Conservation (phyloP, 2,113 vertebrate genomes). For the Centropristis striata region DNA sequence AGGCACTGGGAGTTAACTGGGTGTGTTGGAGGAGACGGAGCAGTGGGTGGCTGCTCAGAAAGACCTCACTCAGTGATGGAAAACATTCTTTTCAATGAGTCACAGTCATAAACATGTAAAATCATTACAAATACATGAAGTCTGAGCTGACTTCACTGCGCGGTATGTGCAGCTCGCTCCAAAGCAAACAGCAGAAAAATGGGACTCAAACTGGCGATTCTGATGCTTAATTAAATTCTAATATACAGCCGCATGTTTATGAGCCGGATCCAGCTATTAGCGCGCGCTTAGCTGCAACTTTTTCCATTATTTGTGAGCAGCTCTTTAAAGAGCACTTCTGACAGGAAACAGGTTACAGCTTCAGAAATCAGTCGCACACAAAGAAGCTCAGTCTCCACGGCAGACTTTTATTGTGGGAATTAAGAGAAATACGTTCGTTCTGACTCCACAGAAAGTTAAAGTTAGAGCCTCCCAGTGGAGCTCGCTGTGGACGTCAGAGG, state of each 20-base stretch:
- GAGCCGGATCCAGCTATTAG: constrained; percentile 42
- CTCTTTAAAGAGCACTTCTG: constrained; percentile 49
- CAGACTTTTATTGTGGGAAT: constrained; percentile 48
- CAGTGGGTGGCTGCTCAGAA: constrained; percentile 46
- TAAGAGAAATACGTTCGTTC: constrained; percentile 42
- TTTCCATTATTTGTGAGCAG: constrained; percentile 60
- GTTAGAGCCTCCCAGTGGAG: constrained; percentile 55
- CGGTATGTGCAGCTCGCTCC: constrained; percentile 5
- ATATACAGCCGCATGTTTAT: constrained; percentile 53
- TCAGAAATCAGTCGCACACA: constrained; percentile 56
- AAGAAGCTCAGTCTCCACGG: constrained; percentile 48
- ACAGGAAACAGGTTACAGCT: constrained; percentile 61
- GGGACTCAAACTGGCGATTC: constrained; percentile 20
- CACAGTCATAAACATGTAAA: constrained; percentile 57
- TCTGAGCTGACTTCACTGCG: constrained; percentile 14
- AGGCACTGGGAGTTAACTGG: constrained; percentile 32
- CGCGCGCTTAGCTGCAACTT: constrained; percentile 26
- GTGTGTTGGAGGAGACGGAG: constrained; percentile 18
- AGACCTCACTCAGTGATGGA: constrained; percentile 63
- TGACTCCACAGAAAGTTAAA: constrained; percentile 30
- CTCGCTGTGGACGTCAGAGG: constrained; percentile 61
- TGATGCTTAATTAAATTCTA: constrained; percentile 53
- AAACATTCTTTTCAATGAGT: constrained; percentile 55
- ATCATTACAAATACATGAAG: constrained; percentile 43
- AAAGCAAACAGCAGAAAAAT: constrained; percentile 52